These are phyloP conservation scores for Euphydryas editha DNA, from an alignment of 2,888 invertebrate genomes.

Conservation along the genomic window DNA sequence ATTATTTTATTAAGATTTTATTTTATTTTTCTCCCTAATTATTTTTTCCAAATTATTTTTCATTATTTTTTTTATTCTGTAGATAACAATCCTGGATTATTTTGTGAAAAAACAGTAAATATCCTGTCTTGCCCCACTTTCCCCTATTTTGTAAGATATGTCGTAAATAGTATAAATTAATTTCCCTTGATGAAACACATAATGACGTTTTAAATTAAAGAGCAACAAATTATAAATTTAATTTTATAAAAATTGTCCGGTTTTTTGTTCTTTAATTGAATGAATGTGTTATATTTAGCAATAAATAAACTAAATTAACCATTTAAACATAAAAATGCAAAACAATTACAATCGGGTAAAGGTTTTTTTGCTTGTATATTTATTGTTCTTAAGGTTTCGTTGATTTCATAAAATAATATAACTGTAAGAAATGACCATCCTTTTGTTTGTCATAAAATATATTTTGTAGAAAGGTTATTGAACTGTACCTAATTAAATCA, in stretches of 20 bases:
- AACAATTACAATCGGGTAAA: neutral
- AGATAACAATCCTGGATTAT: no score
- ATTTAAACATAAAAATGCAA: constrained; percentile 45
- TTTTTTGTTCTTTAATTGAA: constrained; percentile 29
- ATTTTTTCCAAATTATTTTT: no score
- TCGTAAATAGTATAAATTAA: constrained; percentile 21
- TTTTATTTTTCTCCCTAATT: no score
- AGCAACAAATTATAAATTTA: constrained; percentile 26
- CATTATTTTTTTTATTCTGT: no score
- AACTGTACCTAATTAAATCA: neutral
- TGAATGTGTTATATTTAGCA: constrained; percentile 32
- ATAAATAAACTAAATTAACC: constrained; percentile 30
- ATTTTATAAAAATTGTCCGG: constrained; percentile 21
- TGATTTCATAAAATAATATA: neutral
- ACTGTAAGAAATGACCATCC: neutral
- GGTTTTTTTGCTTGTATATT: neutral
- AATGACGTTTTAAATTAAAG: constrained; percentile 9
- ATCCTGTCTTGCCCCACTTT: neutral
- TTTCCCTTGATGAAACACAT: neutral
- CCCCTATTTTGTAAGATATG: neutral
- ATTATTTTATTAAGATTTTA: no score
- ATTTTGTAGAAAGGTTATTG: neutral
- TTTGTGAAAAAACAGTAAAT: neutral
- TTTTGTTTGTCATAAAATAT: neutral
- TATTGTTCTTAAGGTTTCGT: neutral